Evolutionary conservation across 2,797 vertebrate genomes (phyloP).

Genomic region (Pseudocheirus occidentalis): DNA sequence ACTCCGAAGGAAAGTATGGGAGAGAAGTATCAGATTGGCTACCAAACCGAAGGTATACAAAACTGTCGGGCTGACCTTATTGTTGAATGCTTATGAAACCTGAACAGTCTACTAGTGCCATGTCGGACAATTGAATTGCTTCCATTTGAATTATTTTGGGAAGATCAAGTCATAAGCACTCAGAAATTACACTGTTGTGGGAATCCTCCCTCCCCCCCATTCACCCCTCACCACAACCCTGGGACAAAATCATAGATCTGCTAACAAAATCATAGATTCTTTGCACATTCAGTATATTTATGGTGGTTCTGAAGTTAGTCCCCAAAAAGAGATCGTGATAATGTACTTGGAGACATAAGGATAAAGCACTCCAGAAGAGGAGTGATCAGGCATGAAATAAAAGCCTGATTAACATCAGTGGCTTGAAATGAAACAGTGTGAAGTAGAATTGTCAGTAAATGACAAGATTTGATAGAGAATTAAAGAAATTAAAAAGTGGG

Average conservation of each 20-base stretch:
- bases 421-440: background rate
- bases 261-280: background rate
- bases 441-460: background rate
- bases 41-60: too few relatives aligned
- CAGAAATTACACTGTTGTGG: background rate
- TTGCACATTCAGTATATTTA: background rate
- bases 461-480: background rate
- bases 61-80: background rate
- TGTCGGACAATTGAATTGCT: background rate
- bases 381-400: background rate
- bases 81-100: background rate
- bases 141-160: background rate
- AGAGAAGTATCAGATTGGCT: background rate
- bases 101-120: background rate
- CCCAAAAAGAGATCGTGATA: background rate
- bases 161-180: background rate
- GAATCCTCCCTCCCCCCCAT: background rate
- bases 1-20: background rate
- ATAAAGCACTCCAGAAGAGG: background rate
- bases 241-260: background rate
- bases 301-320: background rate
- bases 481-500: background rate
- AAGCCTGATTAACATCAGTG: background rate
- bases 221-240: background rate
- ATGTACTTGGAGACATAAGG: background rate